A percentile compares a stretch with the other conserved stretches of the same genome.
phyloP scores from a whole-genome alignment of 2,888 invertebrate species.

The Eupithecia centaureata region DNA sequence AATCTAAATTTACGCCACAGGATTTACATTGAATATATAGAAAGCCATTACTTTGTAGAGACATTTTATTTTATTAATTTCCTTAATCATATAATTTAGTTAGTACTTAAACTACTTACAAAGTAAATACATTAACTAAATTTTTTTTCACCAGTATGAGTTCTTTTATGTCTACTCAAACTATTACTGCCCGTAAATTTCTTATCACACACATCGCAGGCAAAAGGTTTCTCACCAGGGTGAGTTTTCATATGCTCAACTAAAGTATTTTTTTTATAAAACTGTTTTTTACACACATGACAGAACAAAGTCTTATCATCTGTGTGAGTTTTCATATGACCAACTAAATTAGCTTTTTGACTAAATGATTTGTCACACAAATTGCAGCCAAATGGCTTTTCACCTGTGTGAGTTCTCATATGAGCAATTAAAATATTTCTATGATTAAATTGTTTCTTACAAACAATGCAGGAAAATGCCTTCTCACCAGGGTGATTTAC shows the following conservation, averaged over 20 bases:
- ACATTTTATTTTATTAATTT: not conserved
- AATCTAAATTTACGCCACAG: too few relatives aligned
- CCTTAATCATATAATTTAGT: not conserved
- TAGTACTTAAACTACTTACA: too few relatives aligned
- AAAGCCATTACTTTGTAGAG: not conserved
- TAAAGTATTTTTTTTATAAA: not conserved
- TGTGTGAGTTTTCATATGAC: not conserved
- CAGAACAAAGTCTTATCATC: not conserved
- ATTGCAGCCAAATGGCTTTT: slow-evolving; percentile 6
- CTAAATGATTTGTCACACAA: slow-evolving; percentile 14
- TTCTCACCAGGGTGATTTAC: not conserved
- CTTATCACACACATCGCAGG: not conserved
- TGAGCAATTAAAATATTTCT: not conserved
- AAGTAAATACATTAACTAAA: too few relatives aligned
- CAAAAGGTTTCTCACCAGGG: not conserved
- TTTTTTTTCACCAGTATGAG: not conserved
- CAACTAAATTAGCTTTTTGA: slow-evolving; percentile 10
- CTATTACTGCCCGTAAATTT: not conserved
- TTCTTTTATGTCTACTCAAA: not conserved
- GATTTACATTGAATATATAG: too few relatives aligned
- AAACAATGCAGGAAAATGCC: not conserved
- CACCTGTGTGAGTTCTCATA: slow-evolving; percentile 4
- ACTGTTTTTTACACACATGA: not conserved
- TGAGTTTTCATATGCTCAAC: not conserved
- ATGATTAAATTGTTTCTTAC: not conserved